These are phyloP conservation scores for Gasterosteus nipponicus DNA, from an alignment of 2,113 vertebrate genomes.

Conservation along the genomic window DNA sequence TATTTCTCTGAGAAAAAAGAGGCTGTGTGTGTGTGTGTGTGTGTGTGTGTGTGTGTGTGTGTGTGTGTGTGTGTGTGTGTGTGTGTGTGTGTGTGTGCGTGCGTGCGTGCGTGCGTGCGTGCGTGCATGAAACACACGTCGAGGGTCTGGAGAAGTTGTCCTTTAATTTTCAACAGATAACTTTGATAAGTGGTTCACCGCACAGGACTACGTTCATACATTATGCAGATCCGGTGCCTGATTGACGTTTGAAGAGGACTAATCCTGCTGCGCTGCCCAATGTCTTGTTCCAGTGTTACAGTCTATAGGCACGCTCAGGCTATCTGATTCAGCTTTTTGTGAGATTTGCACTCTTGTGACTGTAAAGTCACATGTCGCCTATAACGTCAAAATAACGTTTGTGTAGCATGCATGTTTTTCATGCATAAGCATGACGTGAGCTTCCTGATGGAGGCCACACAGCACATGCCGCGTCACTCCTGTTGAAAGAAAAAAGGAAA, in stretches of 20 bases:
- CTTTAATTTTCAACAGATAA: constrained; percentile 35
- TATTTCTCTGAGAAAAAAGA: constrained; percentile 31
- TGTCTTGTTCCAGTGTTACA: background rate
- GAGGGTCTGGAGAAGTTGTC: constrained; percentile 8
- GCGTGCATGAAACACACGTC: background rate
- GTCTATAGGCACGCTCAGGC: background rate
- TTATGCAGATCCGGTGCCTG: constrained; percentile 9
- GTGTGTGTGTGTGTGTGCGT: constrained; percentile 2
- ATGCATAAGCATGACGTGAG: background rate
- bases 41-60: constrained; percentile 1
- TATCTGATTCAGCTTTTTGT: background rate
- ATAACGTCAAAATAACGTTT: background rate
- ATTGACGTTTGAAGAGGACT: constrained; percentile 1
- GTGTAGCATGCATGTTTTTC: background rate
- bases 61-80: constrained; percentile 6
- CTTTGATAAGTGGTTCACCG: constrained; percentile 18
- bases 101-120: no score
- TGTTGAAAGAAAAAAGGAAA: background rate
- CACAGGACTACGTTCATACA: constrained; percentile 9
- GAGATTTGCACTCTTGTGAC: background rate
- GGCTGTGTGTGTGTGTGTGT: constrained; percentile 1
- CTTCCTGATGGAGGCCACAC: background rate
- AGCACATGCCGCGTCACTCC: background rate
- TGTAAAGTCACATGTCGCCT: background rate
- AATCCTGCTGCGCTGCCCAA: background rate